Evolutionary conservation across 2,113 vertebrate genomes (phyloP), one percentile per base, ranked within the genome.

Genomic region (Hirundichthys speculiger): DNA sequence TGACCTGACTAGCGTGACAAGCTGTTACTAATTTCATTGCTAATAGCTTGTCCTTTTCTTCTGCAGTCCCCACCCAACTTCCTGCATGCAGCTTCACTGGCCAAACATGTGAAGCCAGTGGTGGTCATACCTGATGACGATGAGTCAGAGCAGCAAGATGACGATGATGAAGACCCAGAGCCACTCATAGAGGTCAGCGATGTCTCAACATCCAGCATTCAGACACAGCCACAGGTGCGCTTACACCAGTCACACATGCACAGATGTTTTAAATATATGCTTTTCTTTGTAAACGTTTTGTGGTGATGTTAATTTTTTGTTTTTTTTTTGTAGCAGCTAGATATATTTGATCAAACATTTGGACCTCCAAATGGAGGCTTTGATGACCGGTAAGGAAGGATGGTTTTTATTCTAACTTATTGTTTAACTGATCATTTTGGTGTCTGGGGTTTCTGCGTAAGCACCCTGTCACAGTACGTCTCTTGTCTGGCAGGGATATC

Each of bases 71-170:
- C 98, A 0, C 98, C 98, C 0, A 98, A 99, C 77, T 99, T 99
- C 83, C 89, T 99, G 67, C 92, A 96, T 21, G 98, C 98, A 0
- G 98, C 98, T 0, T 95, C 98, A 0, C 90, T 99, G 79, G 96
- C 96, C 0, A 98, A 99, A 84, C 98, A 99, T 0, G 95, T 98
- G 60, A 99, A 98, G 70, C 98, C 95, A 0, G 96, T 99, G 77
- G 98, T 99, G 1, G 96, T 99, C 62, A 97, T 99, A 57, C 94
- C 97, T 0, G 94, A 96, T 46, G 90, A 95, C 11, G 93, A 96
- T 0, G 95, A 96, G 42, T 69, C 86, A 0, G 90, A 93, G 0
- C 96, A 95, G 64, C 90, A 85, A 16, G 94, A 95, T 0, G 95
- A 98, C 4, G 95, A 97, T 0, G 96, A 98, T 5, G 92, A 93